Conservation (phyloP, 2,888 invertebrate genomes). For the Hirtodrosophila alboralis region DNA sequence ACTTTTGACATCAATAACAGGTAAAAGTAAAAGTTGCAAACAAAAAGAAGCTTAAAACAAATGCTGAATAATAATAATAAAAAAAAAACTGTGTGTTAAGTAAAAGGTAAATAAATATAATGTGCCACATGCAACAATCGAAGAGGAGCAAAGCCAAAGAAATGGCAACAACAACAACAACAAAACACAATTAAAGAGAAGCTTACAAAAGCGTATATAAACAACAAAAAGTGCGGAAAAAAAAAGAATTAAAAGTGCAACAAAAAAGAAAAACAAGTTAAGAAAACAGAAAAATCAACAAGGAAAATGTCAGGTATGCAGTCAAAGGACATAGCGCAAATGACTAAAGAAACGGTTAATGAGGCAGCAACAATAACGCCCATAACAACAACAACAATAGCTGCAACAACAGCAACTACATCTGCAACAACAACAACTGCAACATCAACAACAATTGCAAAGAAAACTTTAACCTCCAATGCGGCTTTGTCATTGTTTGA, state of each 20-base stretch:
- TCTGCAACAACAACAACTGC: conserved; percentile 21
- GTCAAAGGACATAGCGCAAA: conserved; percentile 40
- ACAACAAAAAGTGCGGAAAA: no score
- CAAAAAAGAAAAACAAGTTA: conserved; percentile 28
- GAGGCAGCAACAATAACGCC: conserved; percentile 21
- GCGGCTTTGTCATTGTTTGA: conserved; percentile 78
- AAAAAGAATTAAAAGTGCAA: conserved; percentile 44
- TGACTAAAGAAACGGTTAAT: conserved; percentile 42
- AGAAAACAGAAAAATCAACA: conserved; percentile 10
- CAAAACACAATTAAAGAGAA: conserved; percentile 32
- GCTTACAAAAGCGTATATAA: conserved; percentile 25
- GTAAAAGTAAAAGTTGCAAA: neutral
- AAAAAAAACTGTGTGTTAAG: no score
- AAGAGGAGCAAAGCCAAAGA: conserved; percentile 30
- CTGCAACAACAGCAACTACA: conserved; percentile 10
- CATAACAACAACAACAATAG: conserved; percentile 11
- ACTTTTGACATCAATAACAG: conserved; percentile 1
- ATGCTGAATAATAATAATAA: conserved; percentile 4
- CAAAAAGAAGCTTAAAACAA: conserved; percentile 9
- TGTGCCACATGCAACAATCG: conserved; percentile 19
- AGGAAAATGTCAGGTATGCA: conserved; percentile 60
- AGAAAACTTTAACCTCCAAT: conserved; percentile 59
- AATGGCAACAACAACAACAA: conserved; percentile 35
- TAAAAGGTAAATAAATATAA: conserved; percentile 23
- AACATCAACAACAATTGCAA: conserved; percentile 27